Conservation (phyloP, 2,888 invertebrate genomes). For the Sipha maydis region DNA sequence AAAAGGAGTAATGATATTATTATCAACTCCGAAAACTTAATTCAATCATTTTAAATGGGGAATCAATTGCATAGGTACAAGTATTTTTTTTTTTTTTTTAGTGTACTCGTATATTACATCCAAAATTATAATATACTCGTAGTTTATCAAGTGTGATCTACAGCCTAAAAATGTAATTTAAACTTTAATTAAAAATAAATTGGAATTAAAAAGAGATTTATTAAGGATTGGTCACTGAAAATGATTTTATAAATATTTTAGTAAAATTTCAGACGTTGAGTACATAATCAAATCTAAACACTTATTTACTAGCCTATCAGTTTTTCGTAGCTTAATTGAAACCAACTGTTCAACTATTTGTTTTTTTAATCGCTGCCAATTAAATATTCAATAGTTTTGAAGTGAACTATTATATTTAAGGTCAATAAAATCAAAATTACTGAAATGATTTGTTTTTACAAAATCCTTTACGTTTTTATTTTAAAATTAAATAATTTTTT, state of each 20-base stretch:
- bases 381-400: slow-evolving; percentile 46
- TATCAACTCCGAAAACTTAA: neutral
- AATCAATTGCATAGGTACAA: neutral
- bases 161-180: neutral
- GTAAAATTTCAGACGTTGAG: slow-evolving; percentile 2
- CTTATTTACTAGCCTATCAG: slow-evolving; percentile 18
- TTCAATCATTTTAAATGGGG: neutral
- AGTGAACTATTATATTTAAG: slow-evolving; percentile 37
- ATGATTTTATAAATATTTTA: neutral
- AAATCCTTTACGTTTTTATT: slow-evolving; percentile 19
- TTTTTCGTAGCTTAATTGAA: slow-evolving; percentile 35
- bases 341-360: slow-evolving; percentile 43
- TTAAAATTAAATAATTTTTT: neutral
- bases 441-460: slow-evolving; percentile 2
- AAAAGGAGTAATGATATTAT: neutral
- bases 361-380: slow-evolving; percentile 49
- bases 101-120: neutral
- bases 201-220: neutral
- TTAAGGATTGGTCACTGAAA: neutral
- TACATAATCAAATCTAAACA: neutral
- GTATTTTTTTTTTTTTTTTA: no score
- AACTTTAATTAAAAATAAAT: neutral
- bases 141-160: neutral
- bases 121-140: neutral
- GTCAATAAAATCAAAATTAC: slow-evolving; percentile 41